A percentile compares a stretch with the other conserved stretches of the same genome.
Conservation (phyloP, 2,797 vertebrate genomes). For the Heteromormyrus szaboi region DNA sequence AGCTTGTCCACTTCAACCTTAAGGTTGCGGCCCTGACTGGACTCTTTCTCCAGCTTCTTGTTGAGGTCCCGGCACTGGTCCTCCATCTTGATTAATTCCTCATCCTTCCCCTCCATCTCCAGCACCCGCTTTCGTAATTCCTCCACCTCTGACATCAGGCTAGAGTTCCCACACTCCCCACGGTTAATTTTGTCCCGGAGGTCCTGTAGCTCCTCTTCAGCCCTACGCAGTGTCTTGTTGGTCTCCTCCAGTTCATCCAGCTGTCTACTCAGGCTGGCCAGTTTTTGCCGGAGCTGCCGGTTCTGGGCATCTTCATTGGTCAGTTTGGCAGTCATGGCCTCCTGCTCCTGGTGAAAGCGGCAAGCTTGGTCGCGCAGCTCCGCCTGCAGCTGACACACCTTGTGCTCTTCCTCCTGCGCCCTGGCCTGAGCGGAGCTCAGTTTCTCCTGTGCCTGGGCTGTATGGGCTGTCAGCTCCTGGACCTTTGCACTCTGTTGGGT, state of each 20-base stretch:
- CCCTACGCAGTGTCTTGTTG: slow-evolving; percentile 81
- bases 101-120: slow-evolving; percentile 96
- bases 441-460: slow-evolving; percentile 71
- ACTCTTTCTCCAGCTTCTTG: slow-evolving; percentile 87
- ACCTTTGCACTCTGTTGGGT: slow-evolving; percentile 75
- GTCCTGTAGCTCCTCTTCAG: slow-evolving; percentile 91
- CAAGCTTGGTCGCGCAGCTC: slow-evolving; percentile 68
- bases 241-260: slow-evolving; percentile 90
- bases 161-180: slow-evolving; percentile 79
- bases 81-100: slow-evolving; percentile 89
- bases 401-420: slow-evolving; percentile 76
- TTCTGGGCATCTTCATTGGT: slow-evolving; percentile 87
- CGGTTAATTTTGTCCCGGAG: slow-evolving; percentile 84
- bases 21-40: slow-evolving; percentile 73
- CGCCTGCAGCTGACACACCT: slow-evolving; percentile 72
- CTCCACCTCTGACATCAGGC: slow-evolving; percentile 82
- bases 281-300: slow-evolving; percentile 79
- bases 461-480: slow-evolving; percentile 69
- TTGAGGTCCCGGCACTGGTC: slow-evolving; percentile 89
- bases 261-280: slow-evolving; percentile 81
- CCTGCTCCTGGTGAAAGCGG: slow-evolving; percentile 74
- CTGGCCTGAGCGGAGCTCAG: slow-evolving; percentile 67
- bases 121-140: slow-evolving; percentile 82
- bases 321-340: slow-evolving; percentile 83
- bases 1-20: slow-evolving; percentile 87